Base-by-base conservation (phyloP, 1,140 invertebrate genomes). In the Sminthurinus signatus region DNA sequence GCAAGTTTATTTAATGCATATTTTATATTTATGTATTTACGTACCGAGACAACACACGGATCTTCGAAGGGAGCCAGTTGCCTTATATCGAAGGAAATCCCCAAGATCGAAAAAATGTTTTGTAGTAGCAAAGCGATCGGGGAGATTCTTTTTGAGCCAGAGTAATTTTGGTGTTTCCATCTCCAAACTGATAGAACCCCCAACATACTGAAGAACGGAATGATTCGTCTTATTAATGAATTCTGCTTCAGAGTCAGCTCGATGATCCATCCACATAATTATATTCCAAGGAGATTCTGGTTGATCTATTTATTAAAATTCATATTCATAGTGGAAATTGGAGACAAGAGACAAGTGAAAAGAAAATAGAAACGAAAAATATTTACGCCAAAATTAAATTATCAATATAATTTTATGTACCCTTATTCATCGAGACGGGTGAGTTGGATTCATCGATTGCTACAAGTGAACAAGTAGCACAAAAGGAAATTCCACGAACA, bases 181-280 rank as follows among this genome's bases (percentile, higher is more conserved):
- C 81, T 98, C 94, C 5, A 92, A 79, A 0, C 93, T 97, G 10
- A 97, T 86, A 76, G 85, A 88, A 1, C 93, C 93, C 10, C 95
- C 95, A 8, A 94, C 89, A 78, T 88, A 91, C 66, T 87, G 81
- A 0, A 98, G 79, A 12, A 94, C 83, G 25, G 82, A 73, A 78
- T 96, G 88, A 19, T 83, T 78, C 0, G 82, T 84, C 29, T 78
- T 79, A 75, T 96, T 97, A 15, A 98, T 96, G 21, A 83, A 78
- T 19, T 85, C 81, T 0, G 93, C 89, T 80, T 97, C 88, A 48
- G 82, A 75, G 21, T 83, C 78, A 2, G 94, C 94, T 71, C 95
- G 79, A 75, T 98, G 94, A 76, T 98, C 95, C 91, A 97, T 88
- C 95, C 95, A 98, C 77, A 97, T 84, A 32, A 98, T 90, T 27